These are phyloP conservation scores for Drosophila sulfurigaster DNA, from an alignment of 1,140 invertebrate genomes.

Conservation along the genomic window DNA sequence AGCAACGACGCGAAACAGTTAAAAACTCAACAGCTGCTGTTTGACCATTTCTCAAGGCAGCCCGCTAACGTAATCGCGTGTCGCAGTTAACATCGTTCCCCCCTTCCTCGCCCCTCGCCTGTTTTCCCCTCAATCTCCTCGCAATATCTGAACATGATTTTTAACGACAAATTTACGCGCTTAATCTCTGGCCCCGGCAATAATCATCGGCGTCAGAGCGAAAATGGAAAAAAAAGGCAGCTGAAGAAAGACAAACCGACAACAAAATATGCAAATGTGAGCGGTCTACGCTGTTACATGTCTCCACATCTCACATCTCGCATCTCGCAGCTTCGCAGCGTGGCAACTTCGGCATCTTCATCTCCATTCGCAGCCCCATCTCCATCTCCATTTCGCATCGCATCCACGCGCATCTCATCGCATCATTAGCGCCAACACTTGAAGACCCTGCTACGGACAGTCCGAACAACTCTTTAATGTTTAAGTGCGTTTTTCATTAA, in stretches of 20 bases:
- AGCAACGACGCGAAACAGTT: conserved; percentile 40
- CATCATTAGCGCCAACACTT: conserved; percentile 79
- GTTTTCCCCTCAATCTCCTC: background rate
- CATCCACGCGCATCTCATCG: conserved; percentile 50
- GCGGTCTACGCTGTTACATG: conserved; percentile 41
- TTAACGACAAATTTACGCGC: conserved; percentile 83
- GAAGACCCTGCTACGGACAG: conserved; percentile 38
- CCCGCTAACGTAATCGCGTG: conserved; percentile 43
- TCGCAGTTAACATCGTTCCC: conserved; percentile 20
- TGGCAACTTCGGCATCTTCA: background rate
- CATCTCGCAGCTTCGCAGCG: background rate
- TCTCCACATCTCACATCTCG: background rate
- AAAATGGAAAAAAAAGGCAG: conserved; percentile 1
- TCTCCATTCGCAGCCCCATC: background rate
- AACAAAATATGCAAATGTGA: conserved; percentile 80
- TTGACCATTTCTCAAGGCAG: conserved; percentile 36
- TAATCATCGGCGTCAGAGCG: conserved; percentile 43
- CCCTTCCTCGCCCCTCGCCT: background rate
- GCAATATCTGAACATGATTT: conserved; percentile 75
- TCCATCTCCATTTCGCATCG: conserved; percentile 28
- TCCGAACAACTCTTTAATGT: conserved; percentile 57
- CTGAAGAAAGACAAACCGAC: conserved; percentile 33
- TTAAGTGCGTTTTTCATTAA: conserved; percentile 83
- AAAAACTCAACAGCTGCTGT: conserved; percentile 67
- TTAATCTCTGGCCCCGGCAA: conserved; percentile 67